Conservation (phyloP, 2,888 invertebrate genomes). For the Nymphalis urticae region DNA sequence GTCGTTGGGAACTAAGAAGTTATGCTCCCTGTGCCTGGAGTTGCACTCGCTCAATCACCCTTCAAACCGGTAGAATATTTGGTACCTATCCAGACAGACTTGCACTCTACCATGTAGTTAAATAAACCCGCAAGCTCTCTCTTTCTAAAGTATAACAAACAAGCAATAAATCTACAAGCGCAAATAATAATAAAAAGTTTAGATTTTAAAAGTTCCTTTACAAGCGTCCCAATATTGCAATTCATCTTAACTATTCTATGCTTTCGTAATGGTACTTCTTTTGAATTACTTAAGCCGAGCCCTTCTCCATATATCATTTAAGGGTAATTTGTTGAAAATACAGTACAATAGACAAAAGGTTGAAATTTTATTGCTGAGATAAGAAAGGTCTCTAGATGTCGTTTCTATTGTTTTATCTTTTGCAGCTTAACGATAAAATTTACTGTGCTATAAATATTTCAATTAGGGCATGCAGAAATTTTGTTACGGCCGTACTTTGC, state of each 20-base stretch:
- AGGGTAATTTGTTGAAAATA: constrained; percentile 10
- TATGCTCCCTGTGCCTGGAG: no score
- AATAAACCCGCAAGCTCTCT: no score
- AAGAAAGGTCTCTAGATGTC: constrained; percentile 34
- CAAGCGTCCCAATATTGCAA: not conserved
- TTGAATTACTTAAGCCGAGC: constrained; percentile 6
- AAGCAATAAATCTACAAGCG: no score
- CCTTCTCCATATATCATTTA: constrained; percentile 15
- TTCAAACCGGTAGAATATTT: no score
- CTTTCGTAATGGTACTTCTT: not conserved
- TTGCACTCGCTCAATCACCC: no score
- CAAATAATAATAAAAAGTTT: no score
- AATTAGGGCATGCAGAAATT: constrained; percentile 58
- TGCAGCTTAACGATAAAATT: constrained; percentile 53
- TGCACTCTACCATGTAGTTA: no score
- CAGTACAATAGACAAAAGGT: constrained; percentile 30
- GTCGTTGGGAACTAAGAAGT: no score
- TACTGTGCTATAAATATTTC: constrained; percentile 58
- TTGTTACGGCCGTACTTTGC: constrained; percentile 48
- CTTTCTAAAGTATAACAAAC: no score
- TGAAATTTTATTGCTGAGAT: constrained; percentile 28
- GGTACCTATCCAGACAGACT: no score
- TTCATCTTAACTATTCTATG: not conserved
- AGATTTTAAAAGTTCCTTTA: not conserved
- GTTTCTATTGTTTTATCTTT: constrained; percentile 40